Evolutionary conservation across 2,888 invertebrate species (phyloP).

Genomic region (Diarsia rubi): DNA sequence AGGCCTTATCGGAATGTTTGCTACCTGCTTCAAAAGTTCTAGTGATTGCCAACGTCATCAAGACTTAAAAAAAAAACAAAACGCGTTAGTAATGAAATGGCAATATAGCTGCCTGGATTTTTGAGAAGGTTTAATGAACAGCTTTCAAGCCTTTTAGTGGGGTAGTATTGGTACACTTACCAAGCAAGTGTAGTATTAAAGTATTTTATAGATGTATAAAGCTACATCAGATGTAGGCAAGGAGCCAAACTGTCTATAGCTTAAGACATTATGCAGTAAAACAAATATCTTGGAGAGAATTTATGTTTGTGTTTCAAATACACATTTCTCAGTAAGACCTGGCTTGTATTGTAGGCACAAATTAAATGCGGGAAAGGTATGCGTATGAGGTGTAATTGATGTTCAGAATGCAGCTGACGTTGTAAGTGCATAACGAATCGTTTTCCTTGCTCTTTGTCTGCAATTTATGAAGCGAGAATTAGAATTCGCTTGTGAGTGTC

Average conservation of each 20-base stretch:
- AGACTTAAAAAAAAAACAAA: too few species aligned
- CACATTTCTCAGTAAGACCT: constrained; percentile 29
- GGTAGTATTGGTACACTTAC: too few species aligned
- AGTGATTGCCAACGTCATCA: too few species aligned
- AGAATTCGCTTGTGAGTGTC: not conserved
- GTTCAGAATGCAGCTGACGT: constrained; percentile 34
- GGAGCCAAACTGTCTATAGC: constrained; percentile 47
- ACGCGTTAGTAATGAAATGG: too few species aligned
- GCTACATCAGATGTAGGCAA: constrained; percentile 41
- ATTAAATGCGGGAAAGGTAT: constrained; percentile 24
- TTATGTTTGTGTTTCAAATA: constrained; percentile 40
- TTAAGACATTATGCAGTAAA: constrained; percentile 54
- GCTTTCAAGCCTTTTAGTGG: too few species aligned
- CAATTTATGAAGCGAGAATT: not conserved
- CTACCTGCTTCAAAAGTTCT: too few species aligned
- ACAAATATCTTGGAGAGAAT: constrained; percentile 50
- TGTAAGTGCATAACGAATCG: not conserved
- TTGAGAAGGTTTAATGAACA: too few species aligned
- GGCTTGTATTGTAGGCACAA: constrained; percentile 27
- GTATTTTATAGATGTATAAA: constrained; percentile 29
- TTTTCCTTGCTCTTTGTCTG: not conserved
- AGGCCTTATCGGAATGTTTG: too few species aligned
- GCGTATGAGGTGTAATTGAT: constrained; percentile 15
- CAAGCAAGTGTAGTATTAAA: too few species aligned
- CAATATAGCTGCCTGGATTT: too few species aligned